Conservation (phyloP, 35 echinoderm and acorn worm genomes). For the Eucidaris tribuloides region DNA sequence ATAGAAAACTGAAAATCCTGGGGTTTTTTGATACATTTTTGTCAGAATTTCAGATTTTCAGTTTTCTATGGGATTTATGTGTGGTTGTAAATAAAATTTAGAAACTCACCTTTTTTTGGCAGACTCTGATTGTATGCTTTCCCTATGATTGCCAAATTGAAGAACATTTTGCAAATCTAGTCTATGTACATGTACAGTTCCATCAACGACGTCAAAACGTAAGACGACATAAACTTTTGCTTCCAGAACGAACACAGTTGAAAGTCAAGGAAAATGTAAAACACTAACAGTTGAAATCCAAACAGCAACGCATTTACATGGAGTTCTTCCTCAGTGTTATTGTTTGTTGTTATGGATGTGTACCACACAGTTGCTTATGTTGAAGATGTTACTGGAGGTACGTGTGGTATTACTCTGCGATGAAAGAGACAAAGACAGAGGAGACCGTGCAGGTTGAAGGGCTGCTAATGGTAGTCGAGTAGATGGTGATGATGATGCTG, state of each 20-base stretch:
- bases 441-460: not conserved
- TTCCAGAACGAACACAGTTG: too few species aligned
- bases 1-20: too few species aligned
- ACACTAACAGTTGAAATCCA: too few species aligned
- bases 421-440: not conserved
- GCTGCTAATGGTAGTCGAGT: not conserved
- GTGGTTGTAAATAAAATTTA: not conserved
- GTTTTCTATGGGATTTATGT: not conserved
- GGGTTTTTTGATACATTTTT: too few species aligned
- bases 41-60: too few species aligned
- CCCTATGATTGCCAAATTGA: too few species aligned
- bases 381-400: not conserved
- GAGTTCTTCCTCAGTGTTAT: not conserved
- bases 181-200: too few species aligned
- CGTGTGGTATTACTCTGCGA: not conserved
- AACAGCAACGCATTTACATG: not conserved
- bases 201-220: too few species aligned
- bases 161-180: too few species aligned
- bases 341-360: constrained; percentile 2
- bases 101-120: constrained; percentile 13
- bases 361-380: constrained; percentile 8
- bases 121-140: too few species aligned
- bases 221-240: too few species aligned
- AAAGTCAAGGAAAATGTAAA: not conserved
- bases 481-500: not conserved